Evolutionary conservation across 2,797 vertebrate species (phyloP).

Genomic region (Lemur catta): DNA sequence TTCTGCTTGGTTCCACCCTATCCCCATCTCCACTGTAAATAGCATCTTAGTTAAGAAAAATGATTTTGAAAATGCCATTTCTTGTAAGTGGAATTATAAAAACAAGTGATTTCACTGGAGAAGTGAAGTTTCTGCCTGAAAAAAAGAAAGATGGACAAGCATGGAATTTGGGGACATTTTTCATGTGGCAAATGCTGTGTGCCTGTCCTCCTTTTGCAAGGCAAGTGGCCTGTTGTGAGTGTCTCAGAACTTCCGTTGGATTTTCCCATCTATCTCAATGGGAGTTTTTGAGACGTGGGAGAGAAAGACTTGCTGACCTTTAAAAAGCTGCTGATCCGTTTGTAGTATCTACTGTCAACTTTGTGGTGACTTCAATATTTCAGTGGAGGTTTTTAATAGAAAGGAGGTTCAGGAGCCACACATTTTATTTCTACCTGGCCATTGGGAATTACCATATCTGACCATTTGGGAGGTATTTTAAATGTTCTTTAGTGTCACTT

Average conservation of each 20-base stretch:
- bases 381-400: conserved; percentile 72
- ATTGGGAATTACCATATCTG: conserved; percentile 60
- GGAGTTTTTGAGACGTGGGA: conserved; percentile 71
- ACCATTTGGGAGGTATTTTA: conserved; percentile 29
- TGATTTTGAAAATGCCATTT: background rate
- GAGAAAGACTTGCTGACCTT: conserved; percentile 72
- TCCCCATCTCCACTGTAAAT: background rate
- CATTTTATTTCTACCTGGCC: conserved; percentile 44
- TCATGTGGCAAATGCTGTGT: background rate
- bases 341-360: conserved; percentile 55
- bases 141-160: background rate
- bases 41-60: background rate
- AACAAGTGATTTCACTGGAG: background rate
- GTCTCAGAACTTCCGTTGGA: background rate
- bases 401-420: conserved; percentile 43
- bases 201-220: background rate
- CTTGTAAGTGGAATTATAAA: background rate
- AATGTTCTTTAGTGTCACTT: conserved; percentile 48
- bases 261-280: conserved; percentile 33
- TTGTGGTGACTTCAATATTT: conserved; percentile 62
- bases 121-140: background rate
- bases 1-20: background rate
- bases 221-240: background rate
- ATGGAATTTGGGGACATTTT: background rate
- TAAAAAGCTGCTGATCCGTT: conserved; percentile 61